A percentile compares a stretch with the other conserved stretches of the same genome.
Evolutionary conservation across 2,113 vertebrate species (phyloP).

Genomic region (Ardeotis arabs): DNA sequence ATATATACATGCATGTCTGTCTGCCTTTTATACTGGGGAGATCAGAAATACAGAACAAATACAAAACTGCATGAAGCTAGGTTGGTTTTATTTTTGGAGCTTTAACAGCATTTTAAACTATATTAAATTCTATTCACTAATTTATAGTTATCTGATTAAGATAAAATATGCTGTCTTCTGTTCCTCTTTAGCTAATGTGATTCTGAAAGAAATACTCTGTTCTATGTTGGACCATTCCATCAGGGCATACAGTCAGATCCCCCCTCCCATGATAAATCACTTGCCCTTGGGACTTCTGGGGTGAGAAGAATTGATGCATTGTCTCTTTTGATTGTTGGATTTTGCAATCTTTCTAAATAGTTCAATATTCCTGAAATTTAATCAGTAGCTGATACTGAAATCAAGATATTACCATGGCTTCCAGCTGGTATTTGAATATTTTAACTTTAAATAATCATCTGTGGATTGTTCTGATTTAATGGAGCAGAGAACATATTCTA

Average conservation of each 20-base stretch:
- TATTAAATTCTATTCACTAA: background rate
- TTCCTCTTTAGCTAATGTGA: background rate
- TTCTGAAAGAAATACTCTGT: background rate
- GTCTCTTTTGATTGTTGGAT: background rate
- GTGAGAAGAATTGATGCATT: background rate
- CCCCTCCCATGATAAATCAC: background rate
- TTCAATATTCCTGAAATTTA: background rate
- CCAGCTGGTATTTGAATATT: conserved; percentile 39
- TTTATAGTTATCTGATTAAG: background rate
- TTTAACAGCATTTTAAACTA: background rate
- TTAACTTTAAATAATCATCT: conserved; percentile 7
- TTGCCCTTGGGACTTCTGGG: background rate
- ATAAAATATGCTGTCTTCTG: background rate
- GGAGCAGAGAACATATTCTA: background rate
- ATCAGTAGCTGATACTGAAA: background rate
- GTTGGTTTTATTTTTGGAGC: background rate
- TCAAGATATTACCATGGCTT: background rate
- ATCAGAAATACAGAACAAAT: background rate
- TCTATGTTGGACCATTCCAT: background rate
- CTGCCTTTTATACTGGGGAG: background rate
- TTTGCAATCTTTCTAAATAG: background rate
- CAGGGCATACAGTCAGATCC: background rate
- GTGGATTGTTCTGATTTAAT: background rate
- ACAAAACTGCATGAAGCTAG: background rate
- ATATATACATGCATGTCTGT: background rate